Evolutionary conservation across 2,797 vertebrate species (phyloP).

Genomic region (Coregonus suidteri): DNA sequence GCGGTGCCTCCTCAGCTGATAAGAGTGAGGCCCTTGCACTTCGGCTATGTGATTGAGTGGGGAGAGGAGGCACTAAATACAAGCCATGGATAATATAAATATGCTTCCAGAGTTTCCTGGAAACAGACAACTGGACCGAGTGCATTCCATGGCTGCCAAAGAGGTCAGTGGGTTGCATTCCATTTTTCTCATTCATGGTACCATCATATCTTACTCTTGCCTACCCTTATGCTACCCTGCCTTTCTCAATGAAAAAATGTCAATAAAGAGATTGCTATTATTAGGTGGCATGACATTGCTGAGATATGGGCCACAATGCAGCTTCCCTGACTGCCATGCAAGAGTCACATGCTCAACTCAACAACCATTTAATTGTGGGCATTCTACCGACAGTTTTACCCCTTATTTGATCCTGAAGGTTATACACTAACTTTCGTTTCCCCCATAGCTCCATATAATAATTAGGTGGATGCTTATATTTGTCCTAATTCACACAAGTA

Average conservation of each 20-base stretch:
- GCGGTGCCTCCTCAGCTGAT: constrained; percentile 9
- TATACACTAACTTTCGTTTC: neutral
- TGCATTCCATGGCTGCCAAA: constrained; percentile 35
- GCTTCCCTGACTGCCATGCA: neutral
- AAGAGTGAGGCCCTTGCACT: neutral
- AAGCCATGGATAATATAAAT: constrained; percentile 30
- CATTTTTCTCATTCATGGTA: constrained; percentile 3
- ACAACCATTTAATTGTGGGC: constrained; percentile 12
- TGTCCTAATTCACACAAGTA: too few species aligned
- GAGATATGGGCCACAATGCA: constrained; percentile 24
- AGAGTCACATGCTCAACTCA: constrained; percentile 1
- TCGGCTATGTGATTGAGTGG: constrained; percentile 8
- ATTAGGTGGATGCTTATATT: neutral
- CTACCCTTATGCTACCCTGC: neutral
- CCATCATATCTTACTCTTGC: constrained; percentile 16
- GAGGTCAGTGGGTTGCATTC: constrained; percentile 37
- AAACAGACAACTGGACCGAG: constrained; percentile 27
- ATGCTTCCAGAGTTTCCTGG: constrained; percentile 7
- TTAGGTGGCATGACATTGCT: constrained; percentile 46
- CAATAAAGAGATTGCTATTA: constrained; percentile 40
- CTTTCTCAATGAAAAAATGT: constrained; percentile 49
- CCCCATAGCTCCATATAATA: neutral
- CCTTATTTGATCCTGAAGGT: neutral
- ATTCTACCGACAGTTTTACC: constrained; percentile 5
- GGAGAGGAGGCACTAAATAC: constrained; percentile 7